Evolutionary conservation across 2,888 invertebrate species (phyloP), one percentile per base, ranked within the genome.

Genomic region (Teleogryllus oceanicus): DNA sequence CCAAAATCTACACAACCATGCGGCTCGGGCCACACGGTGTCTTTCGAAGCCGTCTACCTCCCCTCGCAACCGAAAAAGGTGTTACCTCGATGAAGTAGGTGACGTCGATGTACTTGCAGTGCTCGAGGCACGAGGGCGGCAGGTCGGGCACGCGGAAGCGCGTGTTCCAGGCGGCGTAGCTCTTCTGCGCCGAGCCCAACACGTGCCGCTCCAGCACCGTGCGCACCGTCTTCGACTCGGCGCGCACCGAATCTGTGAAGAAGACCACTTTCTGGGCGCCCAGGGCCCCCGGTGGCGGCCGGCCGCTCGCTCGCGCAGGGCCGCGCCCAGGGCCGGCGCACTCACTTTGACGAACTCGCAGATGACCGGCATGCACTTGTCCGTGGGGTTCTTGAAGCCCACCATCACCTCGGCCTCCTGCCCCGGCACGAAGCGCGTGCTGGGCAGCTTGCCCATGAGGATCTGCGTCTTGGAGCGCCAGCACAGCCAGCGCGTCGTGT

Each of bases 261-360:
- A 62, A 62, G n/a, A 62, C 62, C 3, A 62, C 62, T 62, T 62
- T 62, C 62, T 62, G 62, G n/a, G 8, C 62, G n/a, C 62, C 13
- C 62, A 62, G 37, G 37, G 37, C 0, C 37, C 37, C 37, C 37
- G 24, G 4, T 37, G 24, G 4, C 24, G 24, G 4, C 24, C 1
- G 21, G 24, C 24, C 24, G 24, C 24, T 3, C 24, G 2, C 21
- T 21, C 21, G 21, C 21, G 21, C 21, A 0, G 37, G 8, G 37
- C 8, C 5, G 8, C 8, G 1, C 37, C 37, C 0, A 0, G 37
- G 37, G 37, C 37, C 37, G 37, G 8, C 37, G 37, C 37, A 62
- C 62, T 62, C 62, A 62, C 62, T 62, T 62, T 13, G n/a, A 62
- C 62, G n/a, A 62, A 62, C n/a, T 62, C 62, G n/a, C 62, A 62